These are phyloP conservation scores for Scaptomyza parva DNA, from an alignment of 2,888 invertebrate genomes.

Conservation along the genomic window DNA sequence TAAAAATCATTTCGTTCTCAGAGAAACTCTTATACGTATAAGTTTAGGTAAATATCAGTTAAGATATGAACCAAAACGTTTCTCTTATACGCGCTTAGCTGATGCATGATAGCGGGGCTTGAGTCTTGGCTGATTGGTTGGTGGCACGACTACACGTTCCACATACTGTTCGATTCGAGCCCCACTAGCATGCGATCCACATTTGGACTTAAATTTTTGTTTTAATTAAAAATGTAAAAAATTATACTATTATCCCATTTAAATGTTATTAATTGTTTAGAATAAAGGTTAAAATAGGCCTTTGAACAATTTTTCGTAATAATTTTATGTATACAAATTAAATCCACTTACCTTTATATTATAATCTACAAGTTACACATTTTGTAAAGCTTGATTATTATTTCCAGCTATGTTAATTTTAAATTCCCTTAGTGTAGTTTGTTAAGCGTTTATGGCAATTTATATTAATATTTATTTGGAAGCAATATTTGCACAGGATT, in stretches of 20 bases:
- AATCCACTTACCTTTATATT: conserved; percentile 36
- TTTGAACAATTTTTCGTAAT: too few species aligned
- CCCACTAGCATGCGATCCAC: conserved; percentile 33
- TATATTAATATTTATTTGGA: conserved; percentile 47
- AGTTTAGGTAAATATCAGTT: conserved; percentile 15
- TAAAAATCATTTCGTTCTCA: neutral
- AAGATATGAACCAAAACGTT: conserved; percentile 34
- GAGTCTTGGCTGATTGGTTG: conserved; percentile 25
- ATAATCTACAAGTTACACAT: conserved; percentile 32
- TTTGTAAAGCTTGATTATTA: conserved; percentile 14
- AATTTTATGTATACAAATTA: too few species aligned
- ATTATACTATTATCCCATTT: too few species aligned
- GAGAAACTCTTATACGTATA: neutral
- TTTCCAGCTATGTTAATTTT: conserved; percentile 37
- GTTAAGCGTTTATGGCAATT: conserved; percentile 51
- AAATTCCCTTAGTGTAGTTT: conserved; percentile 28
- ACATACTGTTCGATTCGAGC: conserved; percentile 16
- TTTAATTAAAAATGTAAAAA: too few species aligned
- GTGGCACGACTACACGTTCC: conserved; percentile 29
- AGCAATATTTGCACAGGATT: conserved; percentile 59
- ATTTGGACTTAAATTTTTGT: neutral
- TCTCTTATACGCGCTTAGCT: conserved; percentile 19
- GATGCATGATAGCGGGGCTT: neutral
- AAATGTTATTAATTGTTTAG: too few species aligned
- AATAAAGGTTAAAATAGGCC: too few species aligned